Evolutionary conservation across 2,888 invertebrate genomes (phyloP), one percentile per base, ranked within the genome.

Genomic region (Megalurothrips usitatus): DNA sequence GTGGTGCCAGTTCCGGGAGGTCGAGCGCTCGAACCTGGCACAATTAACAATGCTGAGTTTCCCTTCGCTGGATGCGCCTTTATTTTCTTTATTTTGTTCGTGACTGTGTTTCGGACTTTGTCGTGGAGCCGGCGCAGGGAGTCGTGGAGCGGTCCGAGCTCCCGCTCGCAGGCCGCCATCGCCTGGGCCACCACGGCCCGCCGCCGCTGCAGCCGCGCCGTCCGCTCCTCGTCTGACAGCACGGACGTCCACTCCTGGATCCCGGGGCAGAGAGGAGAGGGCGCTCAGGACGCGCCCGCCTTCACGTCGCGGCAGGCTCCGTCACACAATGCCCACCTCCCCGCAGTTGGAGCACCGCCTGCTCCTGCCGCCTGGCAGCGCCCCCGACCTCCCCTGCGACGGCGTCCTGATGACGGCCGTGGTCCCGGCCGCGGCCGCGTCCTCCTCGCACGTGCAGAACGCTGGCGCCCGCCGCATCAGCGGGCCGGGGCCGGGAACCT

Each of bases 281-380:
- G 34, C 34, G 6, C 34, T 43, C 34, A 43, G 52, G 1, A 17
- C 52, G 52, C 34, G 6, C 6, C 6, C 34, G 34, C 34, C 2
- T 43, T 43, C 34, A 43, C 34, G 6, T 43, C 6, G 34, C 34
- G 6, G 34, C 34, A 11, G 52, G 52, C 6, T 9, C 10, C 10
- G 49, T 49, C 49, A 49, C 49, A n/a, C n/a, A n/a, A n/a, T n/a
- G n/a, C 58, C 14, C 17, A 75, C 68, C 68, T 75, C 68, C 8
- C 68, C 68, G 26, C 68, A 75, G 68, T 75, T 75, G 68, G 68
- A 75, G 26, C 68, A 75, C 23, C 68, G 23, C 23, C 68, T n/a
- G 23, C 23, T n/a, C 68, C 68, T 23, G 68, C 26, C 68, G 23
- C 68, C 68, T 23, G 68, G 68, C 26, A 8, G 26, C 26, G 68